Evolutionary conservation across 2,888 invertebrate genomes (phyloP).

Genomic region (Agrochola circellaris): DNA sequence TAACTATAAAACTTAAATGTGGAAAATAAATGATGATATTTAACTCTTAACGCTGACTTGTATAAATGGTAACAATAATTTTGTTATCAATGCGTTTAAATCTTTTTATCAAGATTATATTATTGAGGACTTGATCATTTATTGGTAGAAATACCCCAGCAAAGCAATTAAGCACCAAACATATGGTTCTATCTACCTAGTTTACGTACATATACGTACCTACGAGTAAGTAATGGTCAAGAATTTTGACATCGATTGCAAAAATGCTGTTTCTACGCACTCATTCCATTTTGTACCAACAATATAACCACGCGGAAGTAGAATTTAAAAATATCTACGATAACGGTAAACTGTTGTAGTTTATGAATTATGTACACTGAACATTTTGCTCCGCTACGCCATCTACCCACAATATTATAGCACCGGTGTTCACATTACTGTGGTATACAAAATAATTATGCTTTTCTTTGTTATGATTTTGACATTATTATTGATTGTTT

Average conservation of each 20-base stretch:
- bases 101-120: slow-evolving; percentile 9
- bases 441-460: not conserved
- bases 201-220: not conserved
- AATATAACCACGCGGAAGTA: slow-evolving; percentile 41
- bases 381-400: slow-evolving; percentile 23
- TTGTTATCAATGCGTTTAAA: slow-evolving; percentile 20
- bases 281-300: slow-evolving; percentile 25
- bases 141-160: not conserved
- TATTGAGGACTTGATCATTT: not conserved
- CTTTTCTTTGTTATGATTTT: not conserved
- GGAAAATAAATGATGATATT: slow-evolving; percentile 15
- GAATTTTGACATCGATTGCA: slow-evolving; percentile 35
- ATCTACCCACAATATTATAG: slow-evolving; percentile 12
- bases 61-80: slow-evolving; percentile 18
- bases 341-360: slow-evolving; percentile 44
- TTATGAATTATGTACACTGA: slow-evolving; percentile 29
- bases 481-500: too few relatives aligned
- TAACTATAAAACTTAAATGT: slow-evolving; percentile 27
- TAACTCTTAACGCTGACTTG: slow-evolving; percentile 15
- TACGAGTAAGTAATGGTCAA: not conserved
- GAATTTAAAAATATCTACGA: slow-evolving; percentile 17
- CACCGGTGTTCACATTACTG: not conserved
- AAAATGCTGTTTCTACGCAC: slow-evolving; percentile 47
- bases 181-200: not conserved
- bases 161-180: not conserved